phyloP scores from a whole-genome alignment of 2,888 invertebrate genomes.

The Tetropium fuscum region DNA sequence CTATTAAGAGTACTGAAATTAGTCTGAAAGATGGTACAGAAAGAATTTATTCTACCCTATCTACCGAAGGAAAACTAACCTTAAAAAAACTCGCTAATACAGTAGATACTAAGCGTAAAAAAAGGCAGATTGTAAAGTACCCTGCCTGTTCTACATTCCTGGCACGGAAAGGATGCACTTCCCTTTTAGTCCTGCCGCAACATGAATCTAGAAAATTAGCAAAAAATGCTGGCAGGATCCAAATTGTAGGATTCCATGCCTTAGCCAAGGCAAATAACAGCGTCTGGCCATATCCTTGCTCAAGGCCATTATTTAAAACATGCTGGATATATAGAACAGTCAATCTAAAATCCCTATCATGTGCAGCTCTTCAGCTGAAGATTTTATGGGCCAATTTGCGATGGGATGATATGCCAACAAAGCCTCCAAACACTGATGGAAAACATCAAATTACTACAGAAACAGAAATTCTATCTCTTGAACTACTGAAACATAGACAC shows the following conservation, averaged over 20 bases:
- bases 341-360: slow-evolving; percentile 83
- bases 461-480: slow-evolving; percentile 93
- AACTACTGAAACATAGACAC: slow-evolving; percentile 89
- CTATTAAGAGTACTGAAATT: too few relatives aligned
- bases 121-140: slow-evolving; percentile 82
- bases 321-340: slow-evolving; percentile 95
- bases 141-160: slow-evolving; percentile 87
- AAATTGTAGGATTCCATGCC: slow-evolving; percentile 82
- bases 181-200: slow-evolving; percentile 86
- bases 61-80: slow-evolving; percentile 79
- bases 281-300: slow-evolving; percentile 95
- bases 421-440: slow-evolving; percentile 85
- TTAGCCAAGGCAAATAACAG: slow-evolving; percentile 85
- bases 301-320: slow-evolving; percentile 94
- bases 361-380: slow-evolving; percentile 90
- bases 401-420: slow-evolving; percentile 96
- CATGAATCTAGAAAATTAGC: slow-evolving; percentile 86
- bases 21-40: slow-evolving; percentile 76
- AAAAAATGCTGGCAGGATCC: slow-evolving; percentile 80
- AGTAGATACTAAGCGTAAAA: slow-evolving; percentile 76
- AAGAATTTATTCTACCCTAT: slow-evolving; percentile 76
- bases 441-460: slow-evolving; percentile 96
- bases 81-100: slow-evolving; percentile 77
- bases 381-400: slow-evolving; percentile 93
- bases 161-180: slow-evolving; percentile 80